phyloP scores from a whole-genome alignment of 2,113 vertebrate genomes.

The Sylvia atricapilla region DNA sequence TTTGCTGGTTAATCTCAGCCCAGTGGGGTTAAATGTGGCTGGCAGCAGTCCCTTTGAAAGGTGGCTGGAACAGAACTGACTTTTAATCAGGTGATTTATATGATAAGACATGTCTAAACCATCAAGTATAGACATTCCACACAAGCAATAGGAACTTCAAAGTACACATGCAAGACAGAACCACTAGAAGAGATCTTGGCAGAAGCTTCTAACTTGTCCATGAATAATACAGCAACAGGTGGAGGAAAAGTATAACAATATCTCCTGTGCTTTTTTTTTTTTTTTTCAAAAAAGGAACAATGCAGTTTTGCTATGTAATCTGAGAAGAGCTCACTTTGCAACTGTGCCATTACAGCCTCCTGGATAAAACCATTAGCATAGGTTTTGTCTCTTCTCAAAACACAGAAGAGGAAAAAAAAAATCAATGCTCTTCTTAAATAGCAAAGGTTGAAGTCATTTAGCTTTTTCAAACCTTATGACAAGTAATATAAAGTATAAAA shows the following conservation, averaged over 20 bases:
- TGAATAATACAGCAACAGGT: conserved; percentile 7
- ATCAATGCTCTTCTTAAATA: background rate
- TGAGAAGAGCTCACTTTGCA: background rate
- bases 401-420: background rate
- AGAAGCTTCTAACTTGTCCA: background rate
- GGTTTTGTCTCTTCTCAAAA: background rate
- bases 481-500: background rate
- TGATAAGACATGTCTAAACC: conserved; percentile 33
- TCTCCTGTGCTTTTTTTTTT: background rate
- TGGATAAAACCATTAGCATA: background rate
- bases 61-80: background rate
- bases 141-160: background rate
- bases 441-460: background rate
- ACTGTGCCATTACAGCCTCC: background rate
- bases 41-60: conserved; percentile 18
- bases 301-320: background rate
- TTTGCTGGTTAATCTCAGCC: background rate
- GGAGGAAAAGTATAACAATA: background rate
- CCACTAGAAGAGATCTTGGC: background rate
- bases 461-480: background rate
- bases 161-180: background rate
- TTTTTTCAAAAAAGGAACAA: background rate
- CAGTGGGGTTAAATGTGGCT: background rate
- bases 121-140: background rate
- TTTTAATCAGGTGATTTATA: conserved; percentile 1